Conservation (phyloP, 1,140 invertebrate genomes). For the Drosophila kohkoa region DNA sequence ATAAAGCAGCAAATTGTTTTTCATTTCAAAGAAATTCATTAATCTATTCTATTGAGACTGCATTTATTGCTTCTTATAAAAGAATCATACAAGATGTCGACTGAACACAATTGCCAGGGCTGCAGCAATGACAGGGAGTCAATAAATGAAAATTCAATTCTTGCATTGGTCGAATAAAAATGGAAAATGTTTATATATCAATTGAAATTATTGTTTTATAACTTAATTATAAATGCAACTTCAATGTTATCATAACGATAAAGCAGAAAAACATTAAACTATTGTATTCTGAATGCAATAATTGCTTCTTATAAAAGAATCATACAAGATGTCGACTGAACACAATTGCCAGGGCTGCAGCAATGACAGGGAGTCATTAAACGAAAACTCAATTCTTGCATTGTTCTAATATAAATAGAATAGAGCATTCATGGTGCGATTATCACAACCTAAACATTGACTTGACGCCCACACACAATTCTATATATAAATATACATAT, state of each 20-base stretch:
- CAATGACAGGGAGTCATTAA: neutral
- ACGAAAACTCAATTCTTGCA: no score
- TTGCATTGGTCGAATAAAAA: neutral
- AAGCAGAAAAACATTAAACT: no score
- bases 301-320: no score
- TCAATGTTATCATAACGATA: no score
- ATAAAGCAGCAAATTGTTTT: neutral
- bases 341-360: neutral
- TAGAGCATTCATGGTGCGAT: slow-evolving; percentile 15
- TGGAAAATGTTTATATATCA: neutral
- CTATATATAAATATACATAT: slow-evolving; percentile 9
- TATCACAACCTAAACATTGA: neutral
- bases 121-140: neutral
- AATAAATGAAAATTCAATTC: no score
- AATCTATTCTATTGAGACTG: no score
- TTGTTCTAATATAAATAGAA: neutral
- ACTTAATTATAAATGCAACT: neutral
- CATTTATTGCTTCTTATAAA: no score
- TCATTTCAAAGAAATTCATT: no score
- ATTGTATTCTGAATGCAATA: no score
- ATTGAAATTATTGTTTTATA: neutral
- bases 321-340: no score
- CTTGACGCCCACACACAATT: neutral
- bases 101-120: neutral
- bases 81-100: no score